A percentile compares a stretch with the other conserved stretches of the same genome.
Evolutionary conservation across 2,113 vertebrate genomes (phyloP).

Genomic region (Pterocles orientalis): DNA sequence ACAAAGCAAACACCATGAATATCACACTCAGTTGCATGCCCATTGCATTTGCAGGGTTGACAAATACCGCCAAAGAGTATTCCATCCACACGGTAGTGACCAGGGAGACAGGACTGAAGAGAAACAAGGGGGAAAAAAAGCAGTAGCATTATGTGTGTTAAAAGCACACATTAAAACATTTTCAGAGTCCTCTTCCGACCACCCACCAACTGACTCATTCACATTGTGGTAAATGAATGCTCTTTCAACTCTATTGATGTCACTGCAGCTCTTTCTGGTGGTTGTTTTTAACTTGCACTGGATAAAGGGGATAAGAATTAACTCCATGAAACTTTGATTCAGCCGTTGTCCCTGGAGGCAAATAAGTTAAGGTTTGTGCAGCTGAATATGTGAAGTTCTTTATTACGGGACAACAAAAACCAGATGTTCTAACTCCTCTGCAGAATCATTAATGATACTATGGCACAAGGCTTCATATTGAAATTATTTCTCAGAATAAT

Average conservation of each 20-base stretch:
- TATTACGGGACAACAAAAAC: not conserved
- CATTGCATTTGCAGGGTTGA: constrained; percentile 89
- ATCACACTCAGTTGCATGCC: constrained; percentile 85
- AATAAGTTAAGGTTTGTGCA: not conserved
- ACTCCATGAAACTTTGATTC: not conserved
- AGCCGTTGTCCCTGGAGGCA: not conserved
- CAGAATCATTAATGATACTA: not conserved
- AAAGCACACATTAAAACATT: not conserved
- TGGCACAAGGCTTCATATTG: not conserved
- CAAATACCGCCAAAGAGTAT: constrained; percentile 95
- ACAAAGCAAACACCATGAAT: constrained; percentile 85
- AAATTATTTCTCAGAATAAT: not conserved
- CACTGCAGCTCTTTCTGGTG: not conserved
- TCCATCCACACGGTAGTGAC: constrained; percentile 88
- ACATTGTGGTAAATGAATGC: not conserved
- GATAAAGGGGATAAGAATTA: not conserved
- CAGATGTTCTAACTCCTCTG: not conserved
- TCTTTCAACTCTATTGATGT: not conserved
- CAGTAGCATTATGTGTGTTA: not conserved
- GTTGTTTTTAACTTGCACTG: not conserved
- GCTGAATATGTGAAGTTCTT: not conserved
- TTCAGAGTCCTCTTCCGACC: not conserved
- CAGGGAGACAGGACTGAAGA: constrained; percentile 82
- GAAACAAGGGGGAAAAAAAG: not conserved
- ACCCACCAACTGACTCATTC: not conserved